A percentile compares a stretch with the other conserved stretches of the same genome.
Evolutionary conservation across 2,797 vertebrate genomes (phyloP).

Genomic region (Sphaeramia orbicularis): DNA sequence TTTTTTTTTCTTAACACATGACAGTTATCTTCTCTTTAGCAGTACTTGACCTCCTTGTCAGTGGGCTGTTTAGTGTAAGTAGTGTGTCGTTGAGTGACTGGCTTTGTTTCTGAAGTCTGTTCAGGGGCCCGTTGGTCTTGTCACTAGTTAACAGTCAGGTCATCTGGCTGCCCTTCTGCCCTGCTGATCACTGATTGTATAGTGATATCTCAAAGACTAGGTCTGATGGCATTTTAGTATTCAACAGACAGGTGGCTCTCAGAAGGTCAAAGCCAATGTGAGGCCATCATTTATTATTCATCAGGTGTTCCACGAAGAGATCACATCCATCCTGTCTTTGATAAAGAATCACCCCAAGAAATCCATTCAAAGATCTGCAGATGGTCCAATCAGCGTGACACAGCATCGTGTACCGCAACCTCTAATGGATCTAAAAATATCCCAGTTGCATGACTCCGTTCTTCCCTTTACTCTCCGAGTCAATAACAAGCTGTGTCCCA

Average conservation of each 20-base stretch:
- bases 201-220: conserved; percentile 51
- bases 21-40: too few relatives aligned
- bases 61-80: conserved; percentile 1
- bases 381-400: conserved; percentile 50
- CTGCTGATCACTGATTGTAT: conserved; percentile 63
- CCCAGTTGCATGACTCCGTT: conserved; percentile 29
- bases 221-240: conserved; percentile 58
- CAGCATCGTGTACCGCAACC: conserved; percentile 33
- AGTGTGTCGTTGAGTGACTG: background rate
- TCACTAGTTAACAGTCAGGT: conserved; percentile 46
- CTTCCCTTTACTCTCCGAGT: conserved; percentile 28
- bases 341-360: conserved; percentile 58
- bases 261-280: conserved; percentile 76
- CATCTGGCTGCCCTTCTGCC: conserved; percentile 41
- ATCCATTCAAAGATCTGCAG: conserved; percentile 49
- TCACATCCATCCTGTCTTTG: conserved; percentile 67
- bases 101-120: conserved; percentile 10
- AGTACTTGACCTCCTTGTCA: too few relatives aligned
- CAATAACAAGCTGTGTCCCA: conserved; percentile 31
- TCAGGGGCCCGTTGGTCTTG: conserved; percentile 4
- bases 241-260: conserved; percentile 63
- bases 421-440: conserved; percentile 66
- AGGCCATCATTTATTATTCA: conserved; percentile 81
- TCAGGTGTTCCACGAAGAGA: conserved; percentile 68
- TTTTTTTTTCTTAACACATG: too few relatives aligned